Conservation (phyloP, 2,113 vertebrate genomes). For the Trichechus manatus region DNA sequence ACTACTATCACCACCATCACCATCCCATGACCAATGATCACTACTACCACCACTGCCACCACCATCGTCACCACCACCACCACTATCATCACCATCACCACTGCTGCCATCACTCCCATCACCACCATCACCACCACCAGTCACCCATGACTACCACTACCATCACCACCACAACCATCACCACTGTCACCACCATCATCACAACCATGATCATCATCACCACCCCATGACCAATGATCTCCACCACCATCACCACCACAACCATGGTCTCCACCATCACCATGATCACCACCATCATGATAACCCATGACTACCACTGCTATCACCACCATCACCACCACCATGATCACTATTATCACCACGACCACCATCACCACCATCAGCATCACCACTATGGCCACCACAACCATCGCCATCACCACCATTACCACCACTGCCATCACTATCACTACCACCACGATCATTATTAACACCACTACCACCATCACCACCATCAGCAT, state of each 20-base stretch:
- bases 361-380: too few species aligned
- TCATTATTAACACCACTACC: fast-evolving
- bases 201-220: background rate
- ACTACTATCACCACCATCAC: background rate
- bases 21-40: background rate
- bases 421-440: background rate
- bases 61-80: fast-evolving
- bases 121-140: too few species aligned
- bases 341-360: too few species aligned
- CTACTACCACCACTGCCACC: fast-evolving
- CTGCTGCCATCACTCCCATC: background rate
- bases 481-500: too few species aligned
- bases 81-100: background rate
- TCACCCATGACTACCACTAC: background rate
- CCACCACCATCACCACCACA: fast-evolving
- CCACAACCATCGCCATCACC: too few species aligned
- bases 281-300: too few species aligned
- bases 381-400: too few species aligned
- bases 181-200: background rate
- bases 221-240: background rate
- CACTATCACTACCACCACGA: background rate
- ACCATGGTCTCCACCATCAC: background rate
- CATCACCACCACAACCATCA: background rate
- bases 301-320: too few species aligned
- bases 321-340: too few species aligned